phyloP scores from a whole-genome alignment of 1,140 invertebrate genomes.

The Tetragnatha versicolor region DNA sequence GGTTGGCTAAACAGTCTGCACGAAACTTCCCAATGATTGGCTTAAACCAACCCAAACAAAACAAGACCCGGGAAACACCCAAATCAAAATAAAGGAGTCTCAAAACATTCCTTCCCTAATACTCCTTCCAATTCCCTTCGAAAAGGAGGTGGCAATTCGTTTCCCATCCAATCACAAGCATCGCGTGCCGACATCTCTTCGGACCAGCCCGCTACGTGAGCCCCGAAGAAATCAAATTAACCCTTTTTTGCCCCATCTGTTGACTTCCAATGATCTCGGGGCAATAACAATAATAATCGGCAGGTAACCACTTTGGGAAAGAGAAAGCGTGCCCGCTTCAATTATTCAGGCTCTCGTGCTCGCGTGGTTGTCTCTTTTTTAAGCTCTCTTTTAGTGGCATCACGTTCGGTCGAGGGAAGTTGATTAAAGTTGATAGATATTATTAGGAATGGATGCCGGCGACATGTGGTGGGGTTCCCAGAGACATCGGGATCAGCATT shows the following conservation, averaged over 20 bases:
- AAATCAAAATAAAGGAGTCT: slow-evolving; percentile 28
- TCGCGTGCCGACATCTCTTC: slow-evolving; percentile 27
- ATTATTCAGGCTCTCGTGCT: slow-evolving; percentile 31
- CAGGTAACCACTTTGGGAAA: not conserved
- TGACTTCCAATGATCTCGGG: slow-evolving; percentile 32
- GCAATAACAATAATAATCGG: slow-evolving; percentile 28
- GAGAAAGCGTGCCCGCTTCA: slow-evolving; percentile 27
- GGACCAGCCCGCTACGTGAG: not conserved
- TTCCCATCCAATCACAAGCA: slow-evolving; percentile 40
- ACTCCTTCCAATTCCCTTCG: not conserved
- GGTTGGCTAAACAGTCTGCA: too few species aligned
- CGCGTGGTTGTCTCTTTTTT: not conserved
- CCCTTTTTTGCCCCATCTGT: slow-evolving; percentile 22
- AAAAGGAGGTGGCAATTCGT: slow-evolving; percentile 36
- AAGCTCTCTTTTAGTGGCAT: slow-evolving; percentile 1
- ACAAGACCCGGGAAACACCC: too few species aligned
- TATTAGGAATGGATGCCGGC: slow-evolving; percentile 42
- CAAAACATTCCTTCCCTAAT: not conserved
- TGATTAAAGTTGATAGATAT: slow-evolving; percentile 50
- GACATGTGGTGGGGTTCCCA: slow-evolving; percentile 19
- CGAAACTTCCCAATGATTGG: too few species aligned
- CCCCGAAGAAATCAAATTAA: not conserved
- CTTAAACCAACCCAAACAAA: too few species aligned
- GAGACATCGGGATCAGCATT: slow-evolving; percentile 4
- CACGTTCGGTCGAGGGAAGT: slow-evolving; percentile 6